Evolutionary conservation across 2,888 invertebrate species (phyloP), one percentile per base, ranked within the genome.

Genomic region (Nowickia ferox): DNA sequence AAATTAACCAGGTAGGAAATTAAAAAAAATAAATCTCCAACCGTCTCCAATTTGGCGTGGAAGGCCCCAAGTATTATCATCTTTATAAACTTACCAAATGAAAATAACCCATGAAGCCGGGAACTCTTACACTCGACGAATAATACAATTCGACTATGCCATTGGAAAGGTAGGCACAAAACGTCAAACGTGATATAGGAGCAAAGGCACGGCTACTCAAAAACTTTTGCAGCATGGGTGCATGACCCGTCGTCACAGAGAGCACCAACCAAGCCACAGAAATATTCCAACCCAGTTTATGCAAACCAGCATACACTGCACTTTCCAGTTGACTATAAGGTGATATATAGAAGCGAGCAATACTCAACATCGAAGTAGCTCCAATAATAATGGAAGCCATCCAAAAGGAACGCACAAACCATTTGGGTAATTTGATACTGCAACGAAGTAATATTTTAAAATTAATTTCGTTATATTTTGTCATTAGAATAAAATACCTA

Each of bases 161-260:
- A 90, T 96, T 96, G 44, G 95, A 94, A 71, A 96, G 93, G 91
- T 96, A 96, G 1, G 96, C 96, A 88, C 96, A 95, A 90, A 95
- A 96, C 0, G 96, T 96, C 79, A 96, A 92, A 88, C 96, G 94
- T 86, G 96, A 95, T 19, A 96, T 92, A 0, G 96, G 95, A 42
- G 94, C 94, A 88, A 96, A 94, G 66, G 94, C 93, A 89, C 89
- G 88, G 30, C 87, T 87, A 57, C 90, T 88, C 2, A 92, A 86
- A 44, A 91, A 61, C 9, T 77, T 84, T 76, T 90, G 90, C 6
- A 91, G 57, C 77, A 87, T 86, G 94, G 95, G 95, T 91, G 95
- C 95, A 91, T 95, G 95, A 66, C 95, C 95, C 15, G 95, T 96
- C 51, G 94, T 93, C 88, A 95, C 96, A 0, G 95, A 94, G 74